phyloP scores from a whole-genome alignment of 2,113 vertebrate species.

The Etia nguti region DNA sequence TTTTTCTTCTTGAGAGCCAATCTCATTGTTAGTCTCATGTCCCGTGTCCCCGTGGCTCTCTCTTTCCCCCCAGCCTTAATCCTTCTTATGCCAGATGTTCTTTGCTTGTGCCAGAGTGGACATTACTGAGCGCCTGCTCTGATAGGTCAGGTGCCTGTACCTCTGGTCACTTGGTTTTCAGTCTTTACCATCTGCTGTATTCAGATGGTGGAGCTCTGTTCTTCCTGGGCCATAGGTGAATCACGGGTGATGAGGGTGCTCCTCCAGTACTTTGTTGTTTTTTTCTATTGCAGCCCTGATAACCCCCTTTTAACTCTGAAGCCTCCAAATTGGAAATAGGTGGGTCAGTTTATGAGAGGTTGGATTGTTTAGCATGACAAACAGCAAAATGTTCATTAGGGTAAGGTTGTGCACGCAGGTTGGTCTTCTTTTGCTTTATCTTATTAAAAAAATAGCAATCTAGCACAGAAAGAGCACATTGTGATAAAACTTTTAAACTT shows the following conservation, averaged over 20 bases:
- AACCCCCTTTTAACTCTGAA: background rate
- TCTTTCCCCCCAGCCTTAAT: conserved; percentile 32
- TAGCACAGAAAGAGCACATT: background rate
- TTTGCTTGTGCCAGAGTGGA: conserved; percentile 37
- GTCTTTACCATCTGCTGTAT: conserved; percentile 48
- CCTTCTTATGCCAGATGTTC: conserved; percentile 59
- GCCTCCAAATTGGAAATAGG: background rate
- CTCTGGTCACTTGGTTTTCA: conserved; percentile 17
- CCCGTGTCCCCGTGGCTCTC: background rate
- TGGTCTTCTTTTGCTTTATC: background rate
- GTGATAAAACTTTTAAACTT: background rate
- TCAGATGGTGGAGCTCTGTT: background rate
- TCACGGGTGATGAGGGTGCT: background rate
- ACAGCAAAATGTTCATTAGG: background rate
- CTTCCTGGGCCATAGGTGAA: background rate
- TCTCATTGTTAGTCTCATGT: background rate
- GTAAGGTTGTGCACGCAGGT: background rate
- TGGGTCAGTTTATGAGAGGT: background rate
- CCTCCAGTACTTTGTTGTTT: background rate
- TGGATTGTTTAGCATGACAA: background rate
- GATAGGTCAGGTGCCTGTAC: conserved; percentile 44
- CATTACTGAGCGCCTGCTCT: conserved; percentile 28
- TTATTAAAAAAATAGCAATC: background rate
- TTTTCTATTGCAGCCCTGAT: background rate
- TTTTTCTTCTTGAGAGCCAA: background rate